phyloP scores from a whole-genome alignment of 2,888 invertebrate species.

The Tuberolachnus salignus region DNA sequence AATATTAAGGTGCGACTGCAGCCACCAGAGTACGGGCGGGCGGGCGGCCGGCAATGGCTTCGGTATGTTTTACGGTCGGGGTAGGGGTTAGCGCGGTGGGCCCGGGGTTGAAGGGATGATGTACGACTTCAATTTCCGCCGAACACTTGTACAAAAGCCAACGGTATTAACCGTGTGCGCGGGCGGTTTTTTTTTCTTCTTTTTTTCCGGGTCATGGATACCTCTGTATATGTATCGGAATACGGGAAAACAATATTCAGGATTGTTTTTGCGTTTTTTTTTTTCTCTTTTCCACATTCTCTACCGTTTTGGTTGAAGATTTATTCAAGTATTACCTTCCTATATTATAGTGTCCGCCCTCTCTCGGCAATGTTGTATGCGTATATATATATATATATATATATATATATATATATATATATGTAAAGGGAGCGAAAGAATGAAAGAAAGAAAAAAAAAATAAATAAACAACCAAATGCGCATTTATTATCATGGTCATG shows the following conservation, averaged over 20 bases:
- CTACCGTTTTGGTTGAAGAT: slow-evolving; percentile 25
- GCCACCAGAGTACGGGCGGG: not conserved
- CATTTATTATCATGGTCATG: slow-evolving; percentile 20
- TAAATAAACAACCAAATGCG: no score
- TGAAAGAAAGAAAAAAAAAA: slow-evolving; percentile 5
- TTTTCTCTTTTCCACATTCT: not conserved
- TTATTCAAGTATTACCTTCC: slow-evolving; percentile 52
- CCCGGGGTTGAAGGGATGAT: slow-evolving; percentile 40
- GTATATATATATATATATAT: not conserved
- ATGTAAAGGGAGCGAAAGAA: not conserved
- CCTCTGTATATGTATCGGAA: slow-evolving; percentile 11
- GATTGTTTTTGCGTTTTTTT: slow-evolving; percentile 41
- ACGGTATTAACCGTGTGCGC: slow-evolving; percentile 37
- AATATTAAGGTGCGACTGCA: slow-evolving; percentile 41
- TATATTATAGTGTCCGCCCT: slow-evolving; percentile 13
- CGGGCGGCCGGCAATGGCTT: not conserved
- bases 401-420: no score
- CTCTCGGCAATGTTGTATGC: not conserved
- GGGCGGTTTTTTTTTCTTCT: slow-evolving; percentile 29
- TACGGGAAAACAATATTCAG: slow-evolving; percentile 38
- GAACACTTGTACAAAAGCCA: slow-evolving; percentile 52
- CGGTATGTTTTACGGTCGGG: not conserved
- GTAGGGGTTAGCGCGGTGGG: no score
- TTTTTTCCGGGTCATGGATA: slow-evolving; percentile 27
- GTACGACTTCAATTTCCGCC: slow-evolving; percentile 55